These are phyloP conservation scores for Drosophila flavopinicola DNA, from an alignment of 2,888 invertebrate genomes.

Conservation along the genomic window DNA sequence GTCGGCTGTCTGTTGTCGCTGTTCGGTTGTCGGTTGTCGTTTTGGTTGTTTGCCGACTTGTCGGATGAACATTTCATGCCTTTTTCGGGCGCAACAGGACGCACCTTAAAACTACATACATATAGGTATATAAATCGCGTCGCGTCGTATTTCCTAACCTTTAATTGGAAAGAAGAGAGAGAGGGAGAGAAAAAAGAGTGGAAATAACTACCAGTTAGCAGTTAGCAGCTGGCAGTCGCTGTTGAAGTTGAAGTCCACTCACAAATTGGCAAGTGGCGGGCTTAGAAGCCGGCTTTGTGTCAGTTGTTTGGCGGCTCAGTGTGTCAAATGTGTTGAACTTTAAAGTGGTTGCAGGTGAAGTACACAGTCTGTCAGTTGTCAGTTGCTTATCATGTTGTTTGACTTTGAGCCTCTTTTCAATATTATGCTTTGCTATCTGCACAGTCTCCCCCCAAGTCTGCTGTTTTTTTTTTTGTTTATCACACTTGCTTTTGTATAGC, in stretches of 20 bases:
- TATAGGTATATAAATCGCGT: constrained; percentile 13
- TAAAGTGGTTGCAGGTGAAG: constrained; percentile 64
- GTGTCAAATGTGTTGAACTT: constrained; percentile 76
- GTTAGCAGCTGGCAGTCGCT: constrained; percentile 22
- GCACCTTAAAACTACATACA: constrained; percentile 68
- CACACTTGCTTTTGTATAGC: constrained; percentile 67
- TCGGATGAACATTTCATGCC: constrained; percentile 54
- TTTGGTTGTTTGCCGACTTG: constrained; percentile 30
- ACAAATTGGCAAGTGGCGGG: constrained; percentile 45
- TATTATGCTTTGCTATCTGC: constrained; percentile 67
- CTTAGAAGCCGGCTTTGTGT: constrained; percentile 70
- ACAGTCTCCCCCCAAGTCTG: constrained; percentile 29
- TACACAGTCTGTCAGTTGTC: constrained; percentile 39
- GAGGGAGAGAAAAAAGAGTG: too few species aligned
- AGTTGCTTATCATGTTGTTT: constrained; percentile 74
- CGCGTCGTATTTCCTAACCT: constrained; percentile 57
- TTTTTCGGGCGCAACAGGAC: constrained; percentile 70
- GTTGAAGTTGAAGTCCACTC: constrained; percentile 41
- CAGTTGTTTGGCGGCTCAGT: constrained; percentile 46
- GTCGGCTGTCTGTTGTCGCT: constrained; percentile 26
- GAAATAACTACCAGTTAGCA: constrained; percentile 23
- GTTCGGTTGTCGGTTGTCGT: constrained; percentile 26
- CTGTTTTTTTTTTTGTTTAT: constrained; percentile 60
- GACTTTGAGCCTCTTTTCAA: constrained; percentile 73
- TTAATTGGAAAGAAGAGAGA: constrained; percentile 53